phyloP scores from a whole-genome alignment of 2,888 invertebrate genomes.

The Sinodicranocentrus sp. region DNA sequence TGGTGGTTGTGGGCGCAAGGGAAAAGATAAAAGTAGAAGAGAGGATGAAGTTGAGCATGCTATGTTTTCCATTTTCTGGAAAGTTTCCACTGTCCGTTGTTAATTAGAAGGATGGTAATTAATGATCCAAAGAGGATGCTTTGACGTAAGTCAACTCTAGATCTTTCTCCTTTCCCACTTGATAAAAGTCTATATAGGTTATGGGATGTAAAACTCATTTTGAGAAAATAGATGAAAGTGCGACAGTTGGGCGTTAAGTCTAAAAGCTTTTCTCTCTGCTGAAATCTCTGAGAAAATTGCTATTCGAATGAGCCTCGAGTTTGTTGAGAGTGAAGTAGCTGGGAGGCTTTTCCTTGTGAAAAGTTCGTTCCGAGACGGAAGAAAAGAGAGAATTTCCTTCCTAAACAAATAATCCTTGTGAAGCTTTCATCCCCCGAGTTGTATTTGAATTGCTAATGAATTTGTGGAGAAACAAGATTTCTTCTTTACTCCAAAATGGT shows the following conservation, averaged over 20 bases:
- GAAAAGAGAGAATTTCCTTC: conserved; percentile 60
- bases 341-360: conserved; percentile 51
- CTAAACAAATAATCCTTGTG: conserved; percentile 66
- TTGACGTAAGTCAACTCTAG: conserved; percentile 54
- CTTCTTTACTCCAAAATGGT: conserved; percentile 55
- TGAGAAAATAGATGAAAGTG: conserved; percentile 57
- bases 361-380: conserved; percentile 28
- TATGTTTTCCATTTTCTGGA: no score
- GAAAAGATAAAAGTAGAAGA: no score
- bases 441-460: conserved; percentile 67
- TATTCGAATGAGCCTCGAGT: conserved; percentile 13
- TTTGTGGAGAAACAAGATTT: conserved; percentile 63
- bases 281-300: conserved; percentile 43
- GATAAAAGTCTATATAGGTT: conserved; percentile 2
- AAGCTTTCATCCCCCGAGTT: conserved; percentile 61
- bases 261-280: conserved; percentile 52
- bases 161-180: conserved; percentile 38
- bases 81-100: conserved; percentile 32
- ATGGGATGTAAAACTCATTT: conserved; percentile 44
- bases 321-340: conserved; percentile 7
- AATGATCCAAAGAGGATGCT: conserved; percentile 54
- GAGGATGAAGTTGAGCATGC: no score
- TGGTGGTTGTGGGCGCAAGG: no score
- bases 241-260: conserved; percentile 54
- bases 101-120: conserved; percentile 56